These are phyloP conservation scores for Chrysaora quinquecirrha DNA, from an alignment of 30 jellyfish, hydroid and myxozoan genomes.

Conservation along the genomic window DNA sequence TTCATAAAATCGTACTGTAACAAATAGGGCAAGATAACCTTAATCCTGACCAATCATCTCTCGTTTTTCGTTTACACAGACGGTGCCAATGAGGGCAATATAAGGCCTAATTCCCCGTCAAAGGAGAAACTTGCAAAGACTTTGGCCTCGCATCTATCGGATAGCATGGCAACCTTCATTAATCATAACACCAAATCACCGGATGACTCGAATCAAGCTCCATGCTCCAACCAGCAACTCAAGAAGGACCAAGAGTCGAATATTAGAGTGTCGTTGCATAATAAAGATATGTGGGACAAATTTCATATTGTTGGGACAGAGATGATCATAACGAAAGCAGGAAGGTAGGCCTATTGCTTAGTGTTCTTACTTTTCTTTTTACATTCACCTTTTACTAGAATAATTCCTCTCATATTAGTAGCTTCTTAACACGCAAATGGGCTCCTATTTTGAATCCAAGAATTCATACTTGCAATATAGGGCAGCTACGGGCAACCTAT, in stretches of 20 bases:
- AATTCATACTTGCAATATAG: too few species aligned
- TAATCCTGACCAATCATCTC: constrained; percentile 13
- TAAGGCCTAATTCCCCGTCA: constrained; percentile 58
- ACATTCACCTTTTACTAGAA: too few species aligned
- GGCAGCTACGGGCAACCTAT: too few species aligned
- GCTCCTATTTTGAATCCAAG: too few species aligned
- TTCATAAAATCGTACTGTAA: neutral
- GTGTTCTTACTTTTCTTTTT: too few species aligned
- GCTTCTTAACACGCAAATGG: too few species aligned
- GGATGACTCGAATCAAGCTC: constrained; percentile 30
- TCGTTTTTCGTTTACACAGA: constrained; percentile 52
- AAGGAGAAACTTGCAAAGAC: constrained; percentile 76
- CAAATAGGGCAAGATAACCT: neutral
- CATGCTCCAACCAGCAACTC: constrained; percentile 43
- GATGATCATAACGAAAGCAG: constrained; percentile 98
- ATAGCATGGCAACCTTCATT: constrained; percentile 68
- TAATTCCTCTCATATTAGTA: too few species aligned
- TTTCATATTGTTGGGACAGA: constrained; percentile 95
- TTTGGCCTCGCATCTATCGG: constrained; percentile 73
- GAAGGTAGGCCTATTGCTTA: constrained; percentile 72
- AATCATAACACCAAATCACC: constrained; percentile 28
- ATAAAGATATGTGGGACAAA: constrained; percentile 94
- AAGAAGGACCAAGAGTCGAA: constrained; percentile 70
- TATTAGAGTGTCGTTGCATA: constrained; percentile 80
- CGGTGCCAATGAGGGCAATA: constrained; percentile 70